Evolutionary conservation across 64 coral and sea anemone genomes (phyloP).

Genomic region (Pocillopora verrucosa): DNA sequence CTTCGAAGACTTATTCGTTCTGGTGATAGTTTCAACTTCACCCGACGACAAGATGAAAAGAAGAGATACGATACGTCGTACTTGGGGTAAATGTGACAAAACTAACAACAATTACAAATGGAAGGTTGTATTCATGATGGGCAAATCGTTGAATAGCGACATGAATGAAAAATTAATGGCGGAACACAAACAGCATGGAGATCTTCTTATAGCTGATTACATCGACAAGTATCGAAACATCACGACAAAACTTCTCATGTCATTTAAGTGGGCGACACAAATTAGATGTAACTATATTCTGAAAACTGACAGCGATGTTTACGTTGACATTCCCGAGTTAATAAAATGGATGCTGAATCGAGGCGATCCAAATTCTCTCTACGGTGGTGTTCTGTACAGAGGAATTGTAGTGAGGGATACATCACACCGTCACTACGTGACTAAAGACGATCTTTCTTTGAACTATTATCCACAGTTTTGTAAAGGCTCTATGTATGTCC

Average conservation of each 20-base stretch:
- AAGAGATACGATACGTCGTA: slow-evolving; percentile 53
- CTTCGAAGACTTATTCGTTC: slow-evolving; percentile 21
- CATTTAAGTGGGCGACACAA: slow-evolving; percentile 66
- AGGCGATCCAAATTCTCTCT: slow-evolving; percentile 31
- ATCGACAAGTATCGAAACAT: slow-evolving; percentile 65
- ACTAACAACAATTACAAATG: slow-evolving; percentile 3
- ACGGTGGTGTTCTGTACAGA: slow-evolving; percentile 66
- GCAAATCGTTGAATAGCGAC: neutral
- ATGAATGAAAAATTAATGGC: slow-evolving; percentile 35
- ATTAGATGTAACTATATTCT: slow-evolving; percentile 46
- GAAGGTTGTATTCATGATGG: slow-evolving; percentile 74
- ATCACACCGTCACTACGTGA: slow-evolving; percentile 69
- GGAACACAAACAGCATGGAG: slow-evolving; percentile 66
- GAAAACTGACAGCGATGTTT: slow-evolving; percentile 87
- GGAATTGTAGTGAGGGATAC: slow-evolving; percentile 52
- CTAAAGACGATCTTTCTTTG: slow-evolving; percentile 29
- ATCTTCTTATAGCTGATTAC: slow-evolving; percentile 74
- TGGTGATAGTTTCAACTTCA: slow-evolving; percentile 75
- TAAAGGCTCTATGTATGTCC: slow-evolving; percentile 68
- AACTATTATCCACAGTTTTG: slow-evolving; percentile 65
- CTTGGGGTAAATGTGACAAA: slow-evolving; percentile 44
- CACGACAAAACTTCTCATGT: slow-evolving; percentile 64
- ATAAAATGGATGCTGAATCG: slow-evolving; percentile 52
- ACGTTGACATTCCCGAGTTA: slow-evolving; percentile 67
- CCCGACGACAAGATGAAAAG: slow-evolving; percentile 41